Evolutionary conservation across 2,888 invertebrate genomes (phyloP).

Genomic region (Sarcophaga subvicina): DNA sequence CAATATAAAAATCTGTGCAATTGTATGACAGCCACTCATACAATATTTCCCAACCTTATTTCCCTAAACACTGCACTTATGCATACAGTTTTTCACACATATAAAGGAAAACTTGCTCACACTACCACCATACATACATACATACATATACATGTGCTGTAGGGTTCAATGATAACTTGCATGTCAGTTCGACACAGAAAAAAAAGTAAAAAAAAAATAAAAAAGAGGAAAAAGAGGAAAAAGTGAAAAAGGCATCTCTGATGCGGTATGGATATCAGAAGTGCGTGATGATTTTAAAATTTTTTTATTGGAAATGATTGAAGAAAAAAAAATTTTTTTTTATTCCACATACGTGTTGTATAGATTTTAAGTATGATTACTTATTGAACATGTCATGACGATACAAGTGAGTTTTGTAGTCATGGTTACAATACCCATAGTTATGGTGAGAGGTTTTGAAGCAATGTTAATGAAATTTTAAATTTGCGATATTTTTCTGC

Average conservation of each 20-base stretch:
- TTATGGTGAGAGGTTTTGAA: no score
- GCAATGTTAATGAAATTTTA: not conserved
- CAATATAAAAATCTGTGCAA: no score
- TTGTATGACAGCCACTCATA: not conserved
- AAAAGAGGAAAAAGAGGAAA: no score
- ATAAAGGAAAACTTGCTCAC: no score
- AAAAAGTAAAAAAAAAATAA: not conserved
- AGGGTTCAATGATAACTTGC: no score
- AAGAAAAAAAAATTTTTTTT: not conserved
- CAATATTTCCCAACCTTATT: slow-evolving; percentile 33
- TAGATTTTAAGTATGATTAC: slow-evolving; percentile 14
- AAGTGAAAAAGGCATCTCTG: not conserved
- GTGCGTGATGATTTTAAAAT: slow-evolving; percentile 42
- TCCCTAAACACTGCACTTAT: slow-evolving; percentile 12
- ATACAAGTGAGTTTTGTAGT: slow-evolving; percentile 8
- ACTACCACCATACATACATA: not conserved
- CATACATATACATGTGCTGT: no score
- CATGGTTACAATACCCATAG: not conserved
- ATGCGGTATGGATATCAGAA: not conserved
- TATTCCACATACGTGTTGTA: slow-evolving; percentile 9
- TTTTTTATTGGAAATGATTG: not conserved
- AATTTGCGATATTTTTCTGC: no score
- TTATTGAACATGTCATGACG: slow-evolving; percentile 25
- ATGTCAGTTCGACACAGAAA: no score
- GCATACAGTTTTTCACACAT: no score